These are phyloP conservation scores for Tautogolabrus adspersus DNA, from an alignment of 2,113 vertebrate species.

Conservation along the genomic window DNA sequence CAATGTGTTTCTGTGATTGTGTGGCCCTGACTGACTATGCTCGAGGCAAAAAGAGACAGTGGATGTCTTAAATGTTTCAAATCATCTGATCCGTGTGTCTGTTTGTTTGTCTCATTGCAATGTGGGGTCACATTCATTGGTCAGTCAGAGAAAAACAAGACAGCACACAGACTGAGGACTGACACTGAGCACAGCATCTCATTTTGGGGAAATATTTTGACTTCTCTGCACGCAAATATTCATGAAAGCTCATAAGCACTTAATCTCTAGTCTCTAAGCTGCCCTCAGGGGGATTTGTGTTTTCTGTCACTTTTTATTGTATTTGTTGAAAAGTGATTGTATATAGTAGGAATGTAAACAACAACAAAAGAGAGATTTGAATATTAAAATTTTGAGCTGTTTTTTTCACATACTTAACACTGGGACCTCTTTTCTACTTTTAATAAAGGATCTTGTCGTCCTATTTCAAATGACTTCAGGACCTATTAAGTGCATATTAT, in stretches of 20 bases:
- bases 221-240: slow-evolving; percentile 24
- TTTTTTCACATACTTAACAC: not conserved
- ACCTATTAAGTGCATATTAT: not conserved
- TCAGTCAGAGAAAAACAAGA: not conserved
- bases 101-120: not conserved
- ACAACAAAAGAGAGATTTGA: slow-evolving; percentile 14
- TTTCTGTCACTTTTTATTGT: slow-evolving; percentile 38
- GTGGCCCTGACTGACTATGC: not conserved
- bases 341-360: slow-evolving; percentile 1
- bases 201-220: slow-evolving; percentile 36
- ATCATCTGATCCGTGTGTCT: not conserved
- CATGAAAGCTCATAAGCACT: slow-evolving; percentile 36
- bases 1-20: not conserved
- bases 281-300: slow-evolving; percentile 35
- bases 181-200: not conserved
- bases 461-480: not conserved
- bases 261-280: slow-evolving; percentile 41
- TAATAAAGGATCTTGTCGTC: not conserved
- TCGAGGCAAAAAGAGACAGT: not conserved
- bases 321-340: slow-evolving; percentile 22
- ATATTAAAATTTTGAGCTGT: not conserved
- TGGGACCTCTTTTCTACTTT: not conserved
- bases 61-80: not conserved
- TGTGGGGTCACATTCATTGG: not conserved
- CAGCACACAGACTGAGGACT: not conserved